These are phyloP conservation scores for Perizoma affinitatum DNA, from an alignment of 2,888 invertebrate species.

Conservation along the genomic window DNA sequence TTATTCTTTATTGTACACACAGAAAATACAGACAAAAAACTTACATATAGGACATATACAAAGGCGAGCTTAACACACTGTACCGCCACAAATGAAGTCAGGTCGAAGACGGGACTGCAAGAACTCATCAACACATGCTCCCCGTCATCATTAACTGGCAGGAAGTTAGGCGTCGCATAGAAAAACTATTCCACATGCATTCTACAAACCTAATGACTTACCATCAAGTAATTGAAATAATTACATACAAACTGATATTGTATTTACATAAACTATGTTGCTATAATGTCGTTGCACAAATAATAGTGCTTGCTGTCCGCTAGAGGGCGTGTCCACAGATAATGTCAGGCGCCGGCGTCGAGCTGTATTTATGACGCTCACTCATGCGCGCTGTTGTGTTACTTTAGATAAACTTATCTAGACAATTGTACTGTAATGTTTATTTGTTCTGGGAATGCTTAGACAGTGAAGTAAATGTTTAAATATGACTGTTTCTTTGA, in stretches of 20 bases:
- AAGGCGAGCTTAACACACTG: too few species aligned
- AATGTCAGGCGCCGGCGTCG: constrained; percentile 32
- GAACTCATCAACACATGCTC: too few species aligned
- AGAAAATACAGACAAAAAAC: too few species aligned
- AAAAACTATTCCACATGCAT: too few species aligned
- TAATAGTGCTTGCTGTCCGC: constrained; percentile 14
- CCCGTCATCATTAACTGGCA: too few species aligned
- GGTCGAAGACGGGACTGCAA: too few species aligned
- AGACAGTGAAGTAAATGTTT: constrained; percentile 16
- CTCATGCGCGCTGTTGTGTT: constrained; percentile 29
- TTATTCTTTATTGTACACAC: too few species aligned
- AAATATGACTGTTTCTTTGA: constrained; percentile 2
- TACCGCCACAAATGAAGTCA: too few species aligned
- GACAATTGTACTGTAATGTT: constrained; percentile 22
- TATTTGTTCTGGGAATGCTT: constrained; percentile 20
- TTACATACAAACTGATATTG: constrained; percentile 9
- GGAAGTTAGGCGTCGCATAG: too few species aligned
- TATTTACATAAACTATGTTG: constrained; percentile 16
- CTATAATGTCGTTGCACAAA: constrained; percentile 14
- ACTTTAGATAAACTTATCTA: constrained; percentile 22
- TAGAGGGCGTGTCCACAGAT: constrained; percentile 30
- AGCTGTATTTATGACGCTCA: constrained; percentile 31
- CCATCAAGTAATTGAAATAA: constrained; percentile 4
- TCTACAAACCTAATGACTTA: too few species aligned
- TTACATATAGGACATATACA: too few species aligned